phyloP scores from a whole-genome alignment of 2,113 vertebrate species.

The Castor canadensis region DNA sequence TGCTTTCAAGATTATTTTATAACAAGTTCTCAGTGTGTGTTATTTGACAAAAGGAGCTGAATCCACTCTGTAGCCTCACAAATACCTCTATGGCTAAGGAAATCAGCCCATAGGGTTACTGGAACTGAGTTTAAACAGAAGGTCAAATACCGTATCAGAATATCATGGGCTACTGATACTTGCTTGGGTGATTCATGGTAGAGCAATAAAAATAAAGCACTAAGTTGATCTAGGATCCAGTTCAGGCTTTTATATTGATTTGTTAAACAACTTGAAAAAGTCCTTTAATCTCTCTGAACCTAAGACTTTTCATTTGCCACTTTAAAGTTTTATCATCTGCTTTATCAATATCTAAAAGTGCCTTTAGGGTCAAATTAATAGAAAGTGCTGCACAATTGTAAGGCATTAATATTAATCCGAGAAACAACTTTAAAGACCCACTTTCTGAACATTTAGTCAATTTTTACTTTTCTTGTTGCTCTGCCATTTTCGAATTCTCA shows the following conservation, averaged over 20 bases:
- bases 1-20: background rate
- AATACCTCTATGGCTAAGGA: background rate
- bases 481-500: background rate
- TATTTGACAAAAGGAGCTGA: background rate
- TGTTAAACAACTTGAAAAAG: background rate
- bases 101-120: background rate
- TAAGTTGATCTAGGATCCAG: background rate
- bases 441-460: background rate
- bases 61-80: fast-evolving
- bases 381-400: background rate
- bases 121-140: background rate
- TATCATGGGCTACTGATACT: background rate
- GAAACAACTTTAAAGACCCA: background rate
- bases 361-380: background rate
- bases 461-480: background rate
- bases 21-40: background rate
- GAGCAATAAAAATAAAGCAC: background rate
- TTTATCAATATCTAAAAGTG: background rate
- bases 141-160: background rate
- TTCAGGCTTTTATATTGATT: background rate
- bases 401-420: background rate
- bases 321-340: background rate
- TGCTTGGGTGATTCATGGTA: background rate
- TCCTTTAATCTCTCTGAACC: background rate
- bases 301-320: background rate